Conservation (phyloP, 2,113 vertebrate genomes). For the Phodopus roborovskii region DNA sequence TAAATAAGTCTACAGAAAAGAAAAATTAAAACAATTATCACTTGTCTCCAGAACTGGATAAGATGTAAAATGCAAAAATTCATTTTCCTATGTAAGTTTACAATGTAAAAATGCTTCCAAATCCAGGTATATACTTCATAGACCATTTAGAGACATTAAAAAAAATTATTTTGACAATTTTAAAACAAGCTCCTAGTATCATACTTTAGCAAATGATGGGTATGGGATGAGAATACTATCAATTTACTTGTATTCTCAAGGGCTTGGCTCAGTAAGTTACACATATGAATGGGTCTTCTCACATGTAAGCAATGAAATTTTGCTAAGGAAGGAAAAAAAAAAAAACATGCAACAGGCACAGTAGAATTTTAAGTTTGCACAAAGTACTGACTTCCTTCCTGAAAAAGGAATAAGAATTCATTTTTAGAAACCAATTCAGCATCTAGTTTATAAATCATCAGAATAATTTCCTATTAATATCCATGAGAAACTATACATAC, state of each 20-base stretch:
- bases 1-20: neutral
- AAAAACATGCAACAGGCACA: neutral
- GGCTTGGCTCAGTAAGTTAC: neutral
- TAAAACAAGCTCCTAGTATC: neutral
- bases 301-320: neutral
- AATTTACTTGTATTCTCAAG: slow-evolving; percentile 36
- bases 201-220: slow-evolving; percentile 50
- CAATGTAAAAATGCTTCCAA: slow-evolving; percentile 3
- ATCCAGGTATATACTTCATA: neutral
- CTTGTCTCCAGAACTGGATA: neutral
- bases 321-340: neutral
- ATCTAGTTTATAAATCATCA: neutral
- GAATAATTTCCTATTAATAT: neutral
- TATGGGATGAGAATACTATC: neutral
- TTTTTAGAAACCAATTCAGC: neutral
- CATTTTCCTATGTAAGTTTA: neutral
- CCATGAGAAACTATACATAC: neutral
- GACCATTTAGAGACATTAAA: neutral
- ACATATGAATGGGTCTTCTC: neutral
- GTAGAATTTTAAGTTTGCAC: neutral
- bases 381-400: neutral
- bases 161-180: slow-evolving; percentile 32
- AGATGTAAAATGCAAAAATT: slow-evolving; percentile 4
- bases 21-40: slow-evolving; percentile 2
- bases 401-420: neutral